Percentiles rank a stretch among this genome's conserved stretches.
These are phyloP conservation scores for Spinus olivaceus DNA, from an alignment of 2,797 vertebrate species.

Conservation along the genomic window DNA sequence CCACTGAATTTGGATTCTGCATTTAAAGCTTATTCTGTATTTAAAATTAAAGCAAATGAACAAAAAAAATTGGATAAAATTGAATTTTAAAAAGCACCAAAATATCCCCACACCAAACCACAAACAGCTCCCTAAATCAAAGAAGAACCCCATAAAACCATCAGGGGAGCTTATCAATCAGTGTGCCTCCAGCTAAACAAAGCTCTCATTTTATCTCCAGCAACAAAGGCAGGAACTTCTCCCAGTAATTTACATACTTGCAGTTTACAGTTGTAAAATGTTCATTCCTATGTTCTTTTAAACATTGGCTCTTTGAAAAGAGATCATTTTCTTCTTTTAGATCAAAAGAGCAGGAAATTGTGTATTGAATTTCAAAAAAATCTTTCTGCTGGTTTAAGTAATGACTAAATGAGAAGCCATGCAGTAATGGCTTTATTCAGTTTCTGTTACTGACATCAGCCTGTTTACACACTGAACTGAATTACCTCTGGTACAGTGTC, in stretches of 20 bases:
- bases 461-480: not conserved
- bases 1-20: not conserved
- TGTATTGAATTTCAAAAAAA: constrained; percentile 17
- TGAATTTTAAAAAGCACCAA: fast-evolving
- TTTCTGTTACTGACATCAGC: constrained; percentile 5
- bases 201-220: not conserved
- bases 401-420: not conserved
- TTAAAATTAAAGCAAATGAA: not conserved
- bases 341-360: constrained; percentile 40
- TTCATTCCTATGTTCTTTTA: constrained; percentile 4
- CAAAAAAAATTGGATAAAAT: not conserved
- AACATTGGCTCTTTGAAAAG: not conserved
- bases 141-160: not conserved
- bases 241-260: constrained; percentile 13
- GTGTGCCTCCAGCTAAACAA: not conserved
- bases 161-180: not conserved
- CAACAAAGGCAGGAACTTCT: not conserved
- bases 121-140: not conserved
- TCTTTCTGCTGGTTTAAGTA: constrained; percentile 17
- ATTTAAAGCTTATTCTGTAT: not conserved
- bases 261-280: constrained; percentile 20
- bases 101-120: not conserved
- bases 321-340: not conserved
- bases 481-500: not conserved
- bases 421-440: constrained; percentile 1